Percentiles rank a stretch among this genome's conserved stretches.
Conservation (phyloP, 1,140 invertebrate genomes). For the Pseudomyrmex concolor region DNA sequence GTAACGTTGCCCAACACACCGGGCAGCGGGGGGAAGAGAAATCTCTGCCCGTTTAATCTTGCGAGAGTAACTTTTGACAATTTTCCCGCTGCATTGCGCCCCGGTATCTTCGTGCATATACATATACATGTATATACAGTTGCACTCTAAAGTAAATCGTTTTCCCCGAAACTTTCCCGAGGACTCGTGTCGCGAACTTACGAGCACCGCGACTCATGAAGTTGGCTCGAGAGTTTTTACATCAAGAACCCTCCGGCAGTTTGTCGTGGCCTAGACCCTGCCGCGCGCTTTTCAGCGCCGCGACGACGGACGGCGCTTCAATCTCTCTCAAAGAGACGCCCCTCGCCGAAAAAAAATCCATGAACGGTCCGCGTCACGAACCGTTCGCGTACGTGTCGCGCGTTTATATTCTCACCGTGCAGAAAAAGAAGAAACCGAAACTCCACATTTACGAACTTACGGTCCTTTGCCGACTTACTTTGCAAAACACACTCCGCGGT, state of each 20-base stretch:
- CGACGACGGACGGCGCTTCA: slow-evolving; percentile 56
- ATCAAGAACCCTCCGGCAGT: slow-evolving; percentile 68
- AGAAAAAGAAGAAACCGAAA: not conserved
- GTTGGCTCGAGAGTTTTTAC: slow-evolving; percentile 70
- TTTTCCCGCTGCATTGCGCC: slow-evolving; percentile 10
- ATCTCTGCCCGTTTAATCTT: not conserved
- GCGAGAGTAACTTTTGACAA: slow-evolving; percentile 26
- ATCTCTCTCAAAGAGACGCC: slow-evolving; percentile 56
- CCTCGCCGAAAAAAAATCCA: slow-evolving; percentile 66
- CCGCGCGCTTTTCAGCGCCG: slow-evolving; percentile 53
- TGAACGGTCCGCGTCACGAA: slow-evolving; percentile 35
- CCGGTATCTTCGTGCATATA: not conserved
- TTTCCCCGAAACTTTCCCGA: slow-evolving; percentile 68
- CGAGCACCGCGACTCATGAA: slow-evolving; percentile 64
- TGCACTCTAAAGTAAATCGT: slow-evolving; percentile 70
- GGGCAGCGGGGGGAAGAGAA: not conserved
- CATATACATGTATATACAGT: not conserved
- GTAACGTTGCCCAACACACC: no score
- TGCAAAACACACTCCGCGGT: not conserved
- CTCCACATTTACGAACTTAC: not conserved
- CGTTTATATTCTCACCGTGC: slow-evolving; percentile 28
- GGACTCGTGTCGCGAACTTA: slow-evolving; percentile 67
- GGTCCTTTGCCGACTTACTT: not conserved
- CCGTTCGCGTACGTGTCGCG: slow-evolving; percentile 31
- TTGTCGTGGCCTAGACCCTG: slow-evolving; percentile 58